Evolutionary conservation across 2,888 invertebrate genomes (phyloP), one percentile per base, ranked within the genome.

Genomic region (Drosophila gaucha): DNA sequence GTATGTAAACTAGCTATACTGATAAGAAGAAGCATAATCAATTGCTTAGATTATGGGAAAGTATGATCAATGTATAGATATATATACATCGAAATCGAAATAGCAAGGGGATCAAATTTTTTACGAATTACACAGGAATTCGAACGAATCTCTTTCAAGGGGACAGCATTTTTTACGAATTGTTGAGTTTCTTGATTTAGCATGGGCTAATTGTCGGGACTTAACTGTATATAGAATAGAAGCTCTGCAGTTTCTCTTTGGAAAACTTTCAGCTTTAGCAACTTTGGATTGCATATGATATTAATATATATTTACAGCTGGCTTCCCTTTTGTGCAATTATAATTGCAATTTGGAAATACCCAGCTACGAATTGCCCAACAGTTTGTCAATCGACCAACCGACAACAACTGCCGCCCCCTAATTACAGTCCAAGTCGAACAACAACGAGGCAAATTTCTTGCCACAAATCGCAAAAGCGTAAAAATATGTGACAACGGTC

Each of bases 391-490:
- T 65, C 54, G 69, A 33, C 65, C 59, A 57, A 84, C 62, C 86
- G 80, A 84, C 85, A 83, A 83, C 54, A 66, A 70, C 57, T 28
- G 58, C 58, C 71, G 78, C 67, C 87, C 87, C 67, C 88, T 82
- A 86, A 83, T 83, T 87, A 85, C 56, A 12, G 77, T 55, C 60
- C 67, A 51, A 12, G 20, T 26, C 30, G 30, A 35, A 14, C 44
- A 6, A 18, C 38, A 24, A 12, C 20, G n/a, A 10, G 39, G 36
- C 70, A 47, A 49, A 67, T 74, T 51, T 74, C 69, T 71, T 74
- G 60, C 47, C 49, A 67, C 80, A 86, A 80, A 74, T 80, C 68
- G 87, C 85, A 80, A 73, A 70, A 84, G 85, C 80, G 78, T 79
- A 79, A 73, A 79, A 87, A 74, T 74, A 74, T 82, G 78, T 80